A percentile compares a stretch with the other conserved stretches of the same genome.
Conservation (phyloP, 2,797 vertebrate species). For the Arnoldichthys spilopterus region DNA sequence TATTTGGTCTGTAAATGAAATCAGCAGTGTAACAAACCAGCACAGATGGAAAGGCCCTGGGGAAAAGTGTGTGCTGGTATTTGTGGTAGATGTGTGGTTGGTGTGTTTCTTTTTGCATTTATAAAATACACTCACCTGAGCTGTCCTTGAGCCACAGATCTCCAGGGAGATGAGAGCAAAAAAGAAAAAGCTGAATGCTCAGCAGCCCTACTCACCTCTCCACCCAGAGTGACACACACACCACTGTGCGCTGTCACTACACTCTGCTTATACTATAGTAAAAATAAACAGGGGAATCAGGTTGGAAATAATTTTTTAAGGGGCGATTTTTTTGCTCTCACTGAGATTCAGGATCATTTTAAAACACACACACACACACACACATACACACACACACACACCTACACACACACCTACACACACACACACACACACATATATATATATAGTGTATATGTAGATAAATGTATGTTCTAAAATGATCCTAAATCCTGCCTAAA, state of each 20-base stretch:
- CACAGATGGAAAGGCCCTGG: not conserved
- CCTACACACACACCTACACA: no score
- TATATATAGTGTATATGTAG: no score
- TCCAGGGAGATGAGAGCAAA: slow-evolving; percentile 33
- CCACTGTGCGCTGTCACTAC: not conserved
- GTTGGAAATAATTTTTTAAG: not conserved
- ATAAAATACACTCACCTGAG: slow-evolving; percentile 23
- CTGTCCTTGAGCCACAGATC: slow-evolving; percentile 34
- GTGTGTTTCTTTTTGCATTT: slow-evolving; percentile 33
- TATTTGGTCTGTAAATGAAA: not conserved
- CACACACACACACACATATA: no score
- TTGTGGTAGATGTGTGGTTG: no score
- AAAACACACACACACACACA: no score
- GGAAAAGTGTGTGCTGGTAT: slow-evolving; percentile 7
- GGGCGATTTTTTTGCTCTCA: not conserved
- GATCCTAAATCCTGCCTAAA: no score
- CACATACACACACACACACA: no score
- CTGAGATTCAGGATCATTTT: not conserved
- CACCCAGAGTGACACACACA: slow-evolving; percentile 14
- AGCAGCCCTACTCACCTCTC: slow-evolving; percentile 31
- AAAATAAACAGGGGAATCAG: not conserved
- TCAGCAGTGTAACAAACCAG: not conserved
- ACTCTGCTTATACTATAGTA: not conserved
- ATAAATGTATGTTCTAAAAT: not conserved
- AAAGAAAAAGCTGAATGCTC: slow-evolving; percentile 42